These are phyloP conservation scores for Cataglyphis hispanica DNA, from an alignment of 1,140 invertebrate species.

Conservation along the genomic window DNA sequence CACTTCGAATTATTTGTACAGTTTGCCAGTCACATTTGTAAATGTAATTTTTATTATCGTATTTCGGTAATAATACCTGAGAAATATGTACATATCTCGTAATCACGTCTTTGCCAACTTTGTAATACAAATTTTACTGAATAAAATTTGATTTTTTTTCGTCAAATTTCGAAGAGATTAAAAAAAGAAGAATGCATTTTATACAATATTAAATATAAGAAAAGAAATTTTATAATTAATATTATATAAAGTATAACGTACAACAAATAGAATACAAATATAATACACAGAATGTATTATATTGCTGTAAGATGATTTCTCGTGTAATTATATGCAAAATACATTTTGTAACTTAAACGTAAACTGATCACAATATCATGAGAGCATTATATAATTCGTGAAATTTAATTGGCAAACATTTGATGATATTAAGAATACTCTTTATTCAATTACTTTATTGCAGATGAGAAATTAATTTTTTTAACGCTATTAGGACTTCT, in stretches of 20 bases:
- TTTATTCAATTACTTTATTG: neutral
- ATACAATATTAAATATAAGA: too few species aligned
- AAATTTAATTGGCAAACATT: conserved; percentile 7
- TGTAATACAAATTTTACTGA: neutral
- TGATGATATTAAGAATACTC: neutral
- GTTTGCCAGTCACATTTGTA: conserved; percentile 64
- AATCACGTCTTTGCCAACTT: neutral
- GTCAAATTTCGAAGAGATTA: neutral
- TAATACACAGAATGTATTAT: neutral
- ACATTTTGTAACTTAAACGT: neutral
- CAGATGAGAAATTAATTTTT: neutral
- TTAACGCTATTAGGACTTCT: neutral
- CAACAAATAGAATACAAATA: neutral
- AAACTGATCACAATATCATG: neutral
- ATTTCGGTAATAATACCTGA: conserved; percentile 38
- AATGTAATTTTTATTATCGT: conserved; percentile 53
- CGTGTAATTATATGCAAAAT: neutral
- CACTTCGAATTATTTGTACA: conserved; percentile 76
- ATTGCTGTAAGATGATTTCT: neutral
- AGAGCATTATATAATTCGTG: neutral
- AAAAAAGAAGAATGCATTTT: neutral
- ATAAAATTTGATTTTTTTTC: neutral
- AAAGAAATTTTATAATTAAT: neutral
- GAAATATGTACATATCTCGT: conserved; percentile 60
- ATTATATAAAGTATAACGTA: neutral